Evolutionary conservation across 2,888 invertebrate genomes (phyloP).

Genomic region (Odontothrips loti): DNA sequence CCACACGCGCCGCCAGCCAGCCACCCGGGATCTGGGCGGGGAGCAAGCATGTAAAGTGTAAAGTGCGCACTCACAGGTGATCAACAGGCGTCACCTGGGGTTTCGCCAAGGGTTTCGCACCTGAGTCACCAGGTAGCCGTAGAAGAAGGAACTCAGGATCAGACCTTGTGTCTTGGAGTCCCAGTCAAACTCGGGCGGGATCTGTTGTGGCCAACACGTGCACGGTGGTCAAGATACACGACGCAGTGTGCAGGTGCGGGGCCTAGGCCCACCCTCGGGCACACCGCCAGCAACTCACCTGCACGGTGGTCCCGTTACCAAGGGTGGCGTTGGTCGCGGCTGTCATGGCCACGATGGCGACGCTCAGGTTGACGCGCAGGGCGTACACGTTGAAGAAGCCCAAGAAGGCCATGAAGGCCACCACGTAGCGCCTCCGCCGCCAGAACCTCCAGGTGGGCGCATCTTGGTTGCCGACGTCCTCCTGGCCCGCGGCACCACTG

Average conservation of each 20-base stretch:
- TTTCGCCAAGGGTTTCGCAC: not conserved
- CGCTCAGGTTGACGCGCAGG: conserved; percentile 80
- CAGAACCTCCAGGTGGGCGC: conserved; percentile 60
- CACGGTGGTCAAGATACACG: conserved; percentile 46
- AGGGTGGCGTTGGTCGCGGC: conserved; percentile 59
- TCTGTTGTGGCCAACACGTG: conserved; percentile 48
- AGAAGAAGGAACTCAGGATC: conserved; percentile 82
- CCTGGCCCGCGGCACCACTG: too few relatives aligned
- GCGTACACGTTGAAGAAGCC: conserved; percentile 83
- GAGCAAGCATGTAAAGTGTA: not conserved
- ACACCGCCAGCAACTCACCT: conserved; percentile 52
- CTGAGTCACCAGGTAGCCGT: conserved; percentile 78
- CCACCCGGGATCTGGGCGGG: conserved; percentile 66
- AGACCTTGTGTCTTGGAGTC: conserved; percentile 69
- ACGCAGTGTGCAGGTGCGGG: too few relatives aligned
- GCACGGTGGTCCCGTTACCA: conserved; percentile 59
- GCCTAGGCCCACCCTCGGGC: too few relatives aligned
- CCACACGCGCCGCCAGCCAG: conserved; percentile 75
- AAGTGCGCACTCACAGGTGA: not conserved
- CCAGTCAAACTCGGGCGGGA: conserved; percentile 67
- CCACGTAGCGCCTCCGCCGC: conserved; percentile 68
- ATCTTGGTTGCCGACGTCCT: not conserved
- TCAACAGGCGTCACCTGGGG: not conserved
- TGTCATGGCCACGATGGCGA: conserved; percentile 92
- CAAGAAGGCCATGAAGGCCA: conserved; percentile 72